Base-by-base conservation (phyloP, 2,888 invertebrate species). In the Diabrotica balteata region DNA sequence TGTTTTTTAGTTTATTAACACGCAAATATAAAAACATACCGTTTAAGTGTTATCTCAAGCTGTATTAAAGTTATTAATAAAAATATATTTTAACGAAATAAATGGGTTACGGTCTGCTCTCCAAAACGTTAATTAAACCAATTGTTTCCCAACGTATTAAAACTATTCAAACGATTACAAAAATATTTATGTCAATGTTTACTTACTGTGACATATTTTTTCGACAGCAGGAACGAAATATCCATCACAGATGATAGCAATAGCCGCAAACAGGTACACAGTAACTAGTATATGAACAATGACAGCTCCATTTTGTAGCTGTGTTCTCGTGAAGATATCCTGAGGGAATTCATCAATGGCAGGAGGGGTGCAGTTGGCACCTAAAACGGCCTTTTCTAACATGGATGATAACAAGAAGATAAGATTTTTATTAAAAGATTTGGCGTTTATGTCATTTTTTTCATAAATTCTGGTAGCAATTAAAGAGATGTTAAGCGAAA, bases 191-290 rank as follows among this genome's bases (percentile, higher is more conserved):
- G 10, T 47, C 10, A 9, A 10, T 47, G 10, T 47, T 47, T 47
- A 58, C 64, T 64, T 47, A 64, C 64, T 64, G 32, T 58, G 64
- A 9, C 64, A 64, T 64, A 64, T 52, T 52, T 59, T 59, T 58
- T 64, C 64, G 10, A 64, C 64, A 9, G 32, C 64, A 8, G 64
- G 64, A 8, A 64, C 64, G 11, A 64, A 64, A 46, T 64, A 64
- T 52, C 58, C 58, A 52, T 64, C 64, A 49, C 64, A 64, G 58
- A 64, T 47, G 42, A 59, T 59, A 52, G 64, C 64, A 58, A 64
- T 58, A 7, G 58, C 64, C 8, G 22, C 58, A 52, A 64, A 64
- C 43, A 59, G 50, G 22, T 64, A 64, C 11, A 64, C 32, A 8
- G 64, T 64, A 9, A 43, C 52, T 42, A 64, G 58, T 7, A 64